phyloP scores from a whole-genome alignment of 2,797 vertebrate species.

The Chaenodraco wilsoni region DNA sequence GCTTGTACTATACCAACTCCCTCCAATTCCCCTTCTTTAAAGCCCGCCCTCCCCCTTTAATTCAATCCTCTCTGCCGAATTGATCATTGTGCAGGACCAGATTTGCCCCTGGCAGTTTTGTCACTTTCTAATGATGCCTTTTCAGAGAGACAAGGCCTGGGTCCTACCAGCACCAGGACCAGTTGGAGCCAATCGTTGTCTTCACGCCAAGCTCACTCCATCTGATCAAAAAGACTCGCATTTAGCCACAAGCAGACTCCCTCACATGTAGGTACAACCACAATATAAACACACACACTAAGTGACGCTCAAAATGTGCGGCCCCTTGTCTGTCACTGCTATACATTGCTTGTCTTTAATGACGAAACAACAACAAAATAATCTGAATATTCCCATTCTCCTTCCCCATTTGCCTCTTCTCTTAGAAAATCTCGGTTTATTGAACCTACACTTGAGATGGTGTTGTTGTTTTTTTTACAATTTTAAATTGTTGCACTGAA shows the following conservation, averaged over 20 bases:
- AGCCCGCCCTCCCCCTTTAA: conserved; percentile 63
- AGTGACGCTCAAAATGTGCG: neutral
- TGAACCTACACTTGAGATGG: neutral
- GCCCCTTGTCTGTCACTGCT: neutral
- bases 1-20: conserved; percentile 74
- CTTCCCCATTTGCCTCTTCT: conserved; percentile 47
- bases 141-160: conserved; percentile 71
- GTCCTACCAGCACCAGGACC: conserved; percentile 66
- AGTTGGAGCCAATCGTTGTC: conserved; percentile 76
- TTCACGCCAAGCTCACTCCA: conserved; percentile 57
- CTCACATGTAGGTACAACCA: conserved; percentile 27
- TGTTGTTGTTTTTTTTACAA: neutral
- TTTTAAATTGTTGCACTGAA: neutral
- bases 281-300: conserved; percentile 21
- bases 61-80: conserved; percentile 80
- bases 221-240: conserved; percentile 55
- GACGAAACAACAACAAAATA: conserved; percentile 1
- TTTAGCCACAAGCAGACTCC: conserved; percentile 52
- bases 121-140: conserved; percentile 85
- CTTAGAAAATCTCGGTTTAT: neutral
- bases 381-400: conserved; percentile 20
- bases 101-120: conserved; percentile 87
- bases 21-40: conserved; percentile 63
- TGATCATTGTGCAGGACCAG: conserved; percentile 85
- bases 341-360: neutral